Evolutionary conservation across 2,113 vertebrate species (phyloP), one percentile per base, ranked within the genome.

Genomic region (Ictalurus furcatus): DNA sequence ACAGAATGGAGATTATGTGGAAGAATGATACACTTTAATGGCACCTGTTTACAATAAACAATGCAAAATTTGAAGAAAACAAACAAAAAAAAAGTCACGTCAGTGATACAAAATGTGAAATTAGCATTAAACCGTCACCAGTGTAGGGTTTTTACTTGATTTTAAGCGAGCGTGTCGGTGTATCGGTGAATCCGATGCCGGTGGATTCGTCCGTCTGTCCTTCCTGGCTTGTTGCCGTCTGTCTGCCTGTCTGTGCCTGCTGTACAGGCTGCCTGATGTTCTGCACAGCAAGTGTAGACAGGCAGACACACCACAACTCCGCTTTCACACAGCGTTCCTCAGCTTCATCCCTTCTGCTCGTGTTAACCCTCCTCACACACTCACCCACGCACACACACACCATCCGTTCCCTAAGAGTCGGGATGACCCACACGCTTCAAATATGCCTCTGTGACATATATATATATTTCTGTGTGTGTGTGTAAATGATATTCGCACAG

Each of bases 251-350:
- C 98, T 99, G 98, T 99, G 98, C 98, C 98, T 99, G 98, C 98
- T 99, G 98, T 99, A 99, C 98, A 99, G 98, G 98, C 48, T 81
- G 52, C 28, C 78, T 81, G 78, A 81, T 81, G 97, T 99, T 99
- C 98, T 99, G 98, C 98, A 99, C 98, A 99, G 98, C 98, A 99
- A 99, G 98, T 99, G 98, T 99, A 99, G 98, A 99, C 98, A 99
- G 98, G 98, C 98, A 99, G 98, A 98, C 98, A 99, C 78, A 80
- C 78, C 48, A 80, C 78, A 80, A 80, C 78, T 80, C 52, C 7
- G 44, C 23, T 76, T 40, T 79, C 76, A 79, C 76, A 40, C 73
- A 9, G 1, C 73, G 11, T n/a, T 63, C 21, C 23, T 30, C 67
- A 16, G 6, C 67, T 14, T 30, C 34, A 40, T 11, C 5, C 40